These are phyloP conservation scores for Coenonympha glycerion DNA, from an alignment of 2,888 invertebrate species.

Conservation along the genomic window DNA sequence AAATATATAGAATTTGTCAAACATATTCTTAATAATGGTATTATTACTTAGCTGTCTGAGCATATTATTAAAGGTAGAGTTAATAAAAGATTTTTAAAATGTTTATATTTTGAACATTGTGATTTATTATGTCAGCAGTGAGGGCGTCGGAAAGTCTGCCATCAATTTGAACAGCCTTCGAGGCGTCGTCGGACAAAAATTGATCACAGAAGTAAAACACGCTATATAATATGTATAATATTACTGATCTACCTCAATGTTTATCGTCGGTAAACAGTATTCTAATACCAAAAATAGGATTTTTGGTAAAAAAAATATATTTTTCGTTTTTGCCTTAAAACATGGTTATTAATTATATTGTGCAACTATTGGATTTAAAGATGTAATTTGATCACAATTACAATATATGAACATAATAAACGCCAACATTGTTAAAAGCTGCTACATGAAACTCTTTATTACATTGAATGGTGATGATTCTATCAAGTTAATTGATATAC, in stretches of 20 bases:
- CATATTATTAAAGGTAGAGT: background rate
- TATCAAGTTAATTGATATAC: background rate
- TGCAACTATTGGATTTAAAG: conserved; percentile 40
- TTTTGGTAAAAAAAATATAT: conserved; percentile 61
- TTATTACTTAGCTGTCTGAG: background rate
- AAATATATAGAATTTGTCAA: conserved; percentile 14
- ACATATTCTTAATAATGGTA: conserved; percentile 6
- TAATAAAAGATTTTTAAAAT: conserved; percentile 5
- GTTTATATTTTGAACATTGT: background rate
- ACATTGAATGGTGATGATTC: conserved; percentile 9
- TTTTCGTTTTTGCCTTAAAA: conserved; percentile 50
- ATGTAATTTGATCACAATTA: conserved; percentile 17
- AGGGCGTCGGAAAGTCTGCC: conserved; percentile 22
- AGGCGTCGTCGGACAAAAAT: conserved; percentile 53
- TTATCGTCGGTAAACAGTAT: conserved; percentile 53
- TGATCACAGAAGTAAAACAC: conserved; percentile 65
- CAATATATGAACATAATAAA: conserved; percentile 10
- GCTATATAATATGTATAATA: no score
- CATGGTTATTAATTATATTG: conserved; percentile 49
- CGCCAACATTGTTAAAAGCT: conserved; percentile 12
- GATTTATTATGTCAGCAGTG: conserved; percentile 8
- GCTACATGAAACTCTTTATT: conserved; percentile 4
- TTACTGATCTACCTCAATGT: conserved; percentile 49
- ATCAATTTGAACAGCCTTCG: conserved; percentile 41
- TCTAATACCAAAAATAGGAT: conserved; percentile 68